Conservation (phyloP, 2,888 invertebrate species). For the Cryptocephalus primarius region DNA sequence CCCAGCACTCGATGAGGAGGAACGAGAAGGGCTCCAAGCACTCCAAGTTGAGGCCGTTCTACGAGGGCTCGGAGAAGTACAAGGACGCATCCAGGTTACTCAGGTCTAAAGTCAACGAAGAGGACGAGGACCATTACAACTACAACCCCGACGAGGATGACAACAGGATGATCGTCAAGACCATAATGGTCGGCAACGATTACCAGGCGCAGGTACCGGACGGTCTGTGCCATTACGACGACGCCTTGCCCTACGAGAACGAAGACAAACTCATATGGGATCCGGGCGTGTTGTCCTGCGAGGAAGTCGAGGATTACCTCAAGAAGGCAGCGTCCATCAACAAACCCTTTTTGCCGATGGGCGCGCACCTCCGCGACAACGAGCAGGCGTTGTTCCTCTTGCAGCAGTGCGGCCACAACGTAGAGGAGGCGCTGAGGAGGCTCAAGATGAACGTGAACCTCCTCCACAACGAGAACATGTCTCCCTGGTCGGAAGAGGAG, state of each 20-base stretch:
- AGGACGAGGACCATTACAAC: slow-evolving; percentile 61
- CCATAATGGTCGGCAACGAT: slow-evolving; percentile 93
- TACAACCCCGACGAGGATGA: slow-evolving; percentile 78
- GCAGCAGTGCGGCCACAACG: slow-evolving; percentile 89
- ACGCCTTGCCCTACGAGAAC: slow-evolving; percentile 87
- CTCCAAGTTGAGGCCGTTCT: slow-evolving; percentile 45
- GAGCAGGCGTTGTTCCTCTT: slow-evolving; percentile 83
- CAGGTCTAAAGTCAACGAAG: slow-evolving; percentile 57
- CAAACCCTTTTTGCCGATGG: slow-evolving; percentile 51
- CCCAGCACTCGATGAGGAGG: slow-evolving; percentile 11
- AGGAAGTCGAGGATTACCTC: slow-evolving; percentile 71
- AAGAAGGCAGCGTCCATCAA: slow-evolving; percentile 41
- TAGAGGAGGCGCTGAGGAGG: slow-evolving; percentile 80
- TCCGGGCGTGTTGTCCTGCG: slow-evolving; percentile 62
- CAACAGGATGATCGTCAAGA: slow-evolving; percentile 63
- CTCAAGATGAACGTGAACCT: slow-evolving; percentile 40
- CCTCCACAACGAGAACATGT: slow-evolving; percentile 45
- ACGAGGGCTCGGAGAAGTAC: slow-evolving; percentile 37
- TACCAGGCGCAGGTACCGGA: slow-evolving; percentile 92
- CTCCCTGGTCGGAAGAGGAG: slow-evolving; percentile 89
- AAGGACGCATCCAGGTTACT: slow-evolving; percentile 41
- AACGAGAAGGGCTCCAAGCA: slow-evolving; percentile 27
- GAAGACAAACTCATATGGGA: slow-evolving; percentile 94
- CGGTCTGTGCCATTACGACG: slow-evolving; percentile 84
- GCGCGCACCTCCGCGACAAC: slow-evolving; percentile 73